Percentiles rank a stretch among this genome's conserved stretches.
Conservation (phyloP, 2,113 vertebrate species). For the Silurus meridionalis region DNA sequence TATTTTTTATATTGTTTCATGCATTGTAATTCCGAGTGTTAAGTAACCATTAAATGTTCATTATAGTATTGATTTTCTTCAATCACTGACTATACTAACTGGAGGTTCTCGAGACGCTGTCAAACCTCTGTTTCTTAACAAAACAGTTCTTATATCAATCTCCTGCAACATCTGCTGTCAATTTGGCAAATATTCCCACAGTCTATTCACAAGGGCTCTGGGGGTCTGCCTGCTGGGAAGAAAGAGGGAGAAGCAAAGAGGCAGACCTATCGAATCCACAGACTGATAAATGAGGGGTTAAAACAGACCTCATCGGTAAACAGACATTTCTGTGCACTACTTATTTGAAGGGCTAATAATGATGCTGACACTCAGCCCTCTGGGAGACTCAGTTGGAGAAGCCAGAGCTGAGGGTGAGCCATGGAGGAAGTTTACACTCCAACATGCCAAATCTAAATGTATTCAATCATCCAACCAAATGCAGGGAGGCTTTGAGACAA, state of each 20-base stretch:
- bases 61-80: conserved; percentile 47
- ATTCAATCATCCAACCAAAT: conserved; percentile 71
- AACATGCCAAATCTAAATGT: conserved; percentile 67
- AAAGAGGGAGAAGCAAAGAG: conserved; percentile 28
- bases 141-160: conserved; percentile 69
- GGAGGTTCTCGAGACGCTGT: conserved; percentile 63
- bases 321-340: conserved; percentile 64
- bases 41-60: conserved; percentile 61
- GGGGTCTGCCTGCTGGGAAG: conserved; percentile 59
- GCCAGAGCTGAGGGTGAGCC: conserved; percentile 64
- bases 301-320: conserved; percentile 65
- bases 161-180: conserved; percentile 76
- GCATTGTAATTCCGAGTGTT: conserved; percentile 23
- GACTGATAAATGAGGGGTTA: conserved; percentile 74
- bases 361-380: conserved; percentile 62
- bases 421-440: conserved; percentile 74
- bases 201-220: conserved; percentile 72
- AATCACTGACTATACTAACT: conserved; percentile 29
- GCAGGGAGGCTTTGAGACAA: conserved; percentile 57
- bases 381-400: conserved; percentile 59
- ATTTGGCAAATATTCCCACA: conserved; percentile 73
- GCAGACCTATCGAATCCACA: conserved; percentile 55
- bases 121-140: conserved; percentile 69
- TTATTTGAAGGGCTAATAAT: conserved; percentile 74
- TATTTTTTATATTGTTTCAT: conserved; percentile 3